phyloP scores from a whole-genome alignment of 2,797 vertebrate species.

The Smutsia gigantea region DNA sequence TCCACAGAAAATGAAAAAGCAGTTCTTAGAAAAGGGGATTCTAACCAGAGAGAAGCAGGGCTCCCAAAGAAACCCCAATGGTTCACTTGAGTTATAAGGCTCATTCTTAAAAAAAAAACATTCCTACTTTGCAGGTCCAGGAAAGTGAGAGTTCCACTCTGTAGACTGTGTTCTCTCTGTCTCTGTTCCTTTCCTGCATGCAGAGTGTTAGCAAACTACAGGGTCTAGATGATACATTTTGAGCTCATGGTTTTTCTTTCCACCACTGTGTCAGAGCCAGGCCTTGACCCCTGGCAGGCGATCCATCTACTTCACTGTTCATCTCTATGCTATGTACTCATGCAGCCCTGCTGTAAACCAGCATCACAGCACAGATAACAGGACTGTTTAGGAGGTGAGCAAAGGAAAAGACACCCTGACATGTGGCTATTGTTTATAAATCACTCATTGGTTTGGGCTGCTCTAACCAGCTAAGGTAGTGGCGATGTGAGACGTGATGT shows the following conservation, averaged over 20 bases:
- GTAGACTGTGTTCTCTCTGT: background rate
- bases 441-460: background rate
- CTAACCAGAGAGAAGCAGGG: background rate
- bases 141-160: background rate
- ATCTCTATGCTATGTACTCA: fast-evolving
- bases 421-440: background rate
- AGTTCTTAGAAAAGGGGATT: background rate
- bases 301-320: background rate
- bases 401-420: background rate
- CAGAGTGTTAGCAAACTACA: background rate
- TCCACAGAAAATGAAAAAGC: background rate
- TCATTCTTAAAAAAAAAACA: background rate
- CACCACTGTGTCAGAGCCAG: background rate
- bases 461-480: background rate
- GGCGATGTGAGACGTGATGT: background rate
- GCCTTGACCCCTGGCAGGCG: background rate
- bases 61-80: background rate
- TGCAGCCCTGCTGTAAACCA: no score
- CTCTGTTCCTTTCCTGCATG: background rate
- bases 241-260: background rate
- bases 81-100: background rate
- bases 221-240: background rate
- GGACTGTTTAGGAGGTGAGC: no score
- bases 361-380: background rate
- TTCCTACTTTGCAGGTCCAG: background rate